A percentile compares a stretch with the other conserved stretches of the same genome.
These are phyloP conservation scores for Grammomys dolichurus DNA, from an alignment of 2,113 vertebrate species.

Conservation along the genomic window DNA sequence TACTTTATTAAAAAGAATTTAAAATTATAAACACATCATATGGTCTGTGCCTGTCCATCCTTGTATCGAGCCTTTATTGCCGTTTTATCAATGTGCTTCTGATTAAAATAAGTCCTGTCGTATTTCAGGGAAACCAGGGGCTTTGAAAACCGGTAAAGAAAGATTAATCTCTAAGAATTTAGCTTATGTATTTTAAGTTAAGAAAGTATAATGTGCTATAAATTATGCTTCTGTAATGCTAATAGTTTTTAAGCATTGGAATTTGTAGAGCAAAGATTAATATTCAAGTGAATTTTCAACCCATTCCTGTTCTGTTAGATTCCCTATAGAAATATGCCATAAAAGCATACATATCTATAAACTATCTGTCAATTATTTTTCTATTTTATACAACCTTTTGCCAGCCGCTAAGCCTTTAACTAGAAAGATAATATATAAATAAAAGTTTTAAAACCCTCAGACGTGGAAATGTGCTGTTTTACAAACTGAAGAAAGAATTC, in stretches of 20 bases:
- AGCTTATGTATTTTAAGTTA: slow-evolving; percentile 6
- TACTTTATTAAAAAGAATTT: slow-evolving; percentile 61
- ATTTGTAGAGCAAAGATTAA: slow-evolving; percentile 30
- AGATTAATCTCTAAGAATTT: slow-evolving; percentile 31
- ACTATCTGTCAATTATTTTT: slow-evolving; percentile 23
- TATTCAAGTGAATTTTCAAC: slow-evolving; percentile 39
- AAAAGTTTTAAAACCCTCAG: not conserved
- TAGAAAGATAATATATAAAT: slow-evolving; percentile 30
- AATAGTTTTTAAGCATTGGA: not conserved
- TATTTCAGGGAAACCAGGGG: not conserved
- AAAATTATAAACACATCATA: slow-evolving; percentile 49
- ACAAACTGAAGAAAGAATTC: not conserved
- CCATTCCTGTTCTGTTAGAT: not conserved
- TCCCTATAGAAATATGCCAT: not conserved
- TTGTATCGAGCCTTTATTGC: not conserved
- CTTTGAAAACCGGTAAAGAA: slow-evolving; percentile 33
- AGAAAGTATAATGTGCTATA: not conserved
- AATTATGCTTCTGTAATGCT: not conserved
- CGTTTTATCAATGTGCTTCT: not conserved
- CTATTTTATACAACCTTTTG: slow-evolving; percentile 6
- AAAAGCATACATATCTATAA: slow-evolving; percentile 36
- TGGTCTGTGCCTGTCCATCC: not conserved
- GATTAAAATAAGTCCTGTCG: not conserved
- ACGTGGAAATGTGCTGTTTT: slow-evolving; percentile 7
- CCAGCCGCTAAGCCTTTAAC: not conserved